Conservation (phyloP, 2,888 invertebrate genomes). For the Slavum lentiscoides region DNA sequence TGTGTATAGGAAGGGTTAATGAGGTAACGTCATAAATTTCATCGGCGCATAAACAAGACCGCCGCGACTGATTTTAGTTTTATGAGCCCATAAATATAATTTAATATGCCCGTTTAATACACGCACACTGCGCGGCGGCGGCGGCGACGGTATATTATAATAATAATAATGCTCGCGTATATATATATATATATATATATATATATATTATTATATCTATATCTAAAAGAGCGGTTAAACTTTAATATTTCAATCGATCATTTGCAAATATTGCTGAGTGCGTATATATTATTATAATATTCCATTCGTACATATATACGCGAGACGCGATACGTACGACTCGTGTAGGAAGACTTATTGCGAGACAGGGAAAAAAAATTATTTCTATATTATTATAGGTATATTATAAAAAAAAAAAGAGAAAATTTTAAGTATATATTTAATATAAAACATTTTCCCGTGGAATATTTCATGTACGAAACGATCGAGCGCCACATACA, state of each 20-base stretch:
- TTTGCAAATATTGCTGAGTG: constrained; percentile 2
- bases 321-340: too few relatives aligned
- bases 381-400: too few relatives aligned
- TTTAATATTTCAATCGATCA: constrained; percentile 45
- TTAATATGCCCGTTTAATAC: constrained; percentile 51
- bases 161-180: not conserved
- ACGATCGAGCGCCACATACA: too few relatives aligned
- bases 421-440: too few relatives aligned
- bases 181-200: not conserved
- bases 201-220: not conserved
- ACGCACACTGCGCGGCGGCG: constrained; percentile 18
- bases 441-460: too few relatives aligned
- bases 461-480: too few relatives aligned
- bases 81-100: constrained; percentile 51
- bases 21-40: constrained; percentile 47
- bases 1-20: constrained; percentile 20
- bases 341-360: too few relatives aligned
- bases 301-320: too few relatives aligned
- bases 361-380: too few relatives aligned
- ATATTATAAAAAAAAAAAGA: too few relatives aligned
- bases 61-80: constrained; percentile 50
- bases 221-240: constrained; percentile 4
- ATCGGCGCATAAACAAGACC: constrained; percentile 43
- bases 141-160: not conserved
- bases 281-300: too few relatives aligned